Evolutionary conservation across 2,888 invertebrate genomes (phyloP).

Genomic region (Leptopterna dolabrata): DNA sequence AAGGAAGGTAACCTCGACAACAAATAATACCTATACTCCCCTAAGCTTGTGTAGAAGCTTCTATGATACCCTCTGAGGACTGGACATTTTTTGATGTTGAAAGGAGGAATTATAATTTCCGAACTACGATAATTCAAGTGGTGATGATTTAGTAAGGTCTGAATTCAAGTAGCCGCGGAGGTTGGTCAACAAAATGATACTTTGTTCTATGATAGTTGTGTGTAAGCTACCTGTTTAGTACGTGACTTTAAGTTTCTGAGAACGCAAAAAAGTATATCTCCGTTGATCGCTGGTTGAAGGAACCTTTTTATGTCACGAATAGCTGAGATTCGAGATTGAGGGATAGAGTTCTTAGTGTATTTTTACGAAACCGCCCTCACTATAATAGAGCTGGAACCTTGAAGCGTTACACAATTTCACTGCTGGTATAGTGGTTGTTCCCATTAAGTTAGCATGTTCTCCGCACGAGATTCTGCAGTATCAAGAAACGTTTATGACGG

Average conservation of each 20-base stretch:
- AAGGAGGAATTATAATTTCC: too few relatives aligned
- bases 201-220: too few relatives aligned
- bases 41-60: too few relatives aligned
- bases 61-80: too few relatives aligned
- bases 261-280: background rate
- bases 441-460: background rate
- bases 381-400: conserved; percentile 16
- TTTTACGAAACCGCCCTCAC: conserved; percentile 16
- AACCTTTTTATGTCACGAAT: background rate
- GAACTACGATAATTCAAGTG: too few relatives aligned
- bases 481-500: background rate
- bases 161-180: too few relatives aligned
- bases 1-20: too few relatives aligned
- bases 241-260: background rate
- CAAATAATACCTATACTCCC: too few relatives aligned
- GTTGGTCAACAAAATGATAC: too few relatives aligned
- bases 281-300: background rate
- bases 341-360: background rate
- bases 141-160: too few relatives aligned
- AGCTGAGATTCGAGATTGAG: background rate
- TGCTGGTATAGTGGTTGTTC: background rate
- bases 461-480: background rate
- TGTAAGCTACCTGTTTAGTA: background rate
- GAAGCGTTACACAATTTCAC: background rate
- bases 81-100: too few relatives aligned